A percentile compares a stretch with the other conserved stretches of the same genome.
Conservation (phyloP, 64 coral and sea anemone genomes). For the Montipora cactus region DNA sequence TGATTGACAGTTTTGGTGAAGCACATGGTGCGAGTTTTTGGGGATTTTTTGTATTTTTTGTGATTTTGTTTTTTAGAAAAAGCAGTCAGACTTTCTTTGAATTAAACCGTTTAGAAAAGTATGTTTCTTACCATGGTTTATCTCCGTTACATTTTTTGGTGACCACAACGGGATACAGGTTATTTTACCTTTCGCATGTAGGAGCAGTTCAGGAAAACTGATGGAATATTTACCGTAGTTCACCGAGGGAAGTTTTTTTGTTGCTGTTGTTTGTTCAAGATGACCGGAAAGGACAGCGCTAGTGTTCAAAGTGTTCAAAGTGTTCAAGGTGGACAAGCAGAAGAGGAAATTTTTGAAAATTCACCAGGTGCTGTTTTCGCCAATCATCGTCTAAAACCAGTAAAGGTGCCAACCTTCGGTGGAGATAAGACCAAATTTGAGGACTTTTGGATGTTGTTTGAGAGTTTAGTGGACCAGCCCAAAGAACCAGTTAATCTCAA, state of each 20-base stretch:
- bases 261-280: background rate
- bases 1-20: background rate
- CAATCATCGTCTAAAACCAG: background rate
- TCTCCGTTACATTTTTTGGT: background rate
- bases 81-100: too few species aligned
- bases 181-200: background rate
- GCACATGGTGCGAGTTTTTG: background rate
- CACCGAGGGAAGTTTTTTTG: background rate
- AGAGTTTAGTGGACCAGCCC: slow-evolving; percentile 48
- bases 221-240: background rate
- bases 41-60: background rate
- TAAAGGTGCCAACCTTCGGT: slow-evolving; percentile 44
- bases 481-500: slow-evolving; percentile 42
- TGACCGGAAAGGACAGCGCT: background rate
- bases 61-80: too few species aligned
- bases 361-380: background rate
- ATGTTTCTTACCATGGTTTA: background rate
- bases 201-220: background rate
- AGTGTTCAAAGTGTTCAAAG: background rate
- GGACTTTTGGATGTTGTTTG: slow-evolving; percentile 63
- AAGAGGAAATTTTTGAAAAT: background rate
- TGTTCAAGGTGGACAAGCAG: background rate
- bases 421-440: slow-evolving; percentile 64
- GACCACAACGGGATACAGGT: background rate
- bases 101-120: too few species aligned